Base-by-base conservation (phyloP, 2,113 vertebrate species). In the Gracilinanus agilis region DNA sequence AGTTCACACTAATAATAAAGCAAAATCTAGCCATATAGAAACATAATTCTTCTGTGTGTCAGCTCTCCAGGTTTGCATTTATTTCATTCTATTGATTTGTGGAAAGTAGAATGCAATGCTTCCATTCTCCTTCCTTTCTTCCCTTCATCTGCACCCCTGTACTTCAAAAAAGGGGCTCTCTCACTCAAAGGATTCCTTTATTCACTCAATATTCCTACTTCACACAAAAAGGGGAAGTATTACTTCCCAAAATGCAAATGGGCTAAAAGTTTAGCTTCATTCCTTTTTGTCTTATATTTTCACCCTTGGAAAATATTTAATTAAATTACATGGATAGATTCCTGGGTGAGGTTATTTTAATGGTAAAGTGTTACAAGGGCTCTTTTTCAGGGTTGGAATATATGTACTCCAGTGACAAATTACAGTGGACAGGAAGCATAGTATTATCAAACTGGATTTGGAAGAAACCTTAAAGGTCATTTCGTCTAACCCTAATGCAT, bases 241-340 rank as follows among this genome's bases (percentile, higher is more conserved):
- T 49, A 53, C 89, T 53, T 49, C 12, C 25, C 27, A 27, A 49
- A 90, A 90, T 49, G 10, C 49, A 49, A 11, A 53, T 29, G 8
- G 83, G 11, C 67, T 88, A 34, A 2, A 90, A 7, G n/a, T 88
- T 67, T 96, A 91, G 89, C 53, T 94, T 97, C 49, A 92, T 27
- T 90, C 19, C 40, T 54, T n/a, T 89, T 94, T 93, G 93, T 93
- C 49, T 94, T 89, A 89, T 29, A n/a, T 90, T 94, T 54, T 67
- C 53, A 90, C 56, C 44, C 93, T 93, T 88, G 91, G 90, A 95
- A n/a, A 93, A 90, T 95, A 95, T 56, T 92, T 90, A 54, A 93
- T 93, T 83, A 83, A 75, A 44, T 95, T 92, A 44, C 92, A 94
- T 92, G 95, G 56, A 95, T 92, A 49, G 40, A 40, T 83, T 83